phyloP scores from a whole-genome alignment of 2,797 vertebrate genomes.

The Anabas testudineus region DNA sequence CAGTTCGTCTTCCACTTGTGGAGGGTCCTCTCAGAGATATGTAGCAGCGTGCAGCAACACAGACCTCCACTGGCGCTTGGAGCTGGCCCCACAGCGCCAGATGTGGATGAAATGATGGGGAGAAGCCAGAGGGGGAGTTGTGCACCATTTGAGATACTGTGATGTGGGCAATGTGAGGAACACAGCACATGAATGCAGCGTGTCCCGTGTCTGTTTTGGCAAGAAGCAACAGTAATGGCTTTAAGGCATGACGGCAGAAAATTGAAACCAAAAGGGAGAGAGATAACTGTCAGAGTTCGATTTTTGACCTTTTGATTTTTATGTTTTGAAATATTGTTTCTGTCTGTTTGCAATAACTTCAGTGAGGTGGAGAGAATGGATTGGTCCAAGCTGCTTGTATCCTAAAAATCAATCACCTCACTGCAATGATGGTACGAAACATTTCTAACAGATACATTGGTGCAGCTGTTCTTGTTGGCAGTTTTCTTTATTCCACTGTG shows the following conservation, averaged over 20 bases:
- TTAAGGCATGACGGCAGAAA: constrained; percentile 63
- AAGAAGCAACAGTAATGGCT: constrained; percentile 44
- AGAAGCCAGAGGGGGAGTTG: constrained; percentile 35
- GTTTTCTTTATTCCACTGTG: constrained; percentile 36
- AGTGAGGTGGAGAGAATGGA: constrained; percentile 49
- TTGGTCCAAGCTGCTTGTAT: constrained; percentile 46
- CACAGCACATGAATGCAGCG: constrained; percentile 47
- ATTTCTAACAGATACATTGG: constrained; percentile 56
- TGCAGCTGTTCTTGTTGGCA: constrained; percentile 73
- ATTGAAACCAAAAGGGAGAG: constrained; percentile 66
- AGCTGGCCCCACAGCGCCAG: constrained; percentile 70
- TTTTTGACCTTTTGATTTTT: constrained; percentile 58
- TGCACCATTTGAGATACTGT: constrained; percentile 73
- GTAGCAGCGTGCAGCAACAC: constrained; percentile 51
- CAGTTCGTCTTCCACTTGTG: constrained; percentile 36
- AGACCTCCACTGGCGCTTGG: constrained; percentile 76
- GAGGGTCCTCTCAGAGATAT: constrained; percentile 61
- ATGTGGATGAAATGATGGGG: constrained; percentile 70
- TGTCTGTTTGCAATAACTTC: constrained; percentile 49
- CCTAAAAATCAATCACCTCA: constrained; percentile 55
- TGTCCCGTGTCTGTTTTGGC: constrained; percentile 66
- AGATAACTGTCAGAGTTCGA: constrained; percentile 60
- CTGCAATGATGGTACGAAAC: constrained; percentile 44
- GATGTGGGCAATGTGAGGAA: constrained; percentile 73
- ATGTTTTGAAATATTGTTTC: constrained; percentile 58